Percentiles rank a stretch among this genome's conserved stretches.
phyloP scores from a whole-genome alignment of 2,888 invertebrate genomes.

The Endotricha flammealis region DNA sequence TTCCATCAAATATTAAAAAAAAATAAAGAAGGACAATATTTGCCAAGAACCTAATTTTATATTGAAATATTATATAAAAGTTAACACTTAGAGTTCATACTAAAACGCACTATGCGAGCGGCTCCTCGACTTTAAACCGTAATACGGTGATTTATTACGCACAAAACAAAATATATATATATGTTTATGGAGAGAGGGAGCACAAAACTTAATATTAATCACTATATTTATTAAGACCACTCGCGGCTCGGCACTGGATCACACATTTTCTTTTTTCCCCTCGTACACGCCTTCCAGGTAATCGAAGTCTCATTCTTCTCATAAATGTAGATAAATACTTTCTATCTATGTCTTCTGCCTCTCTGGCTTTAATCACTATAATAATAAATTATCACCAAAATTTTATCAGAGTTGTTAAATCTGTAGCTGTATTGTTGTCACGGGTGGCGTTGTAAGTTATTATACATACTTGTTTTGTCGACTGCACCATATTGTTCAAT shows the following conservation, averaged over 20 bases:
- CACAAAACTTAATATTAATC: no score
- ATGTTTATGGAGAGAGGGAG: no score
- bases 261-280: neutral
- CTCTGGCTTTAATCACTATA: neutral
- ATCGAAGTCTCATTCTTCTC: neutral
- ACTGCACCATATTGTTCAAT: neutral
- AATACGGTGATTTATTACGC: no score
- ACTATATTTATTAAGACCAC: no score
- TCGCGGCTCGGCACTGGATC: no score
- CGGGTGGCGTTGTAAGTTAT: neutral
- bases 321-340: neutral
- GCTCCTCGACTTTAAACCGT: no score
- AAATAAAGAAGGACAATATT: neutral
- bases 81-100: no score
- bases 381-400: neutral
- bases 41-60: neutral
- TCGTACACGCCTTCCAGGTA: neutral
- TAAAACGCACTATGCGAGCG: no score
- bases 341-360: neutral
- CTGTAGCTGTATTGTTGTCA: neutral
- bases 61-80: no score
- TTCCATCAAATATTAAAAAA: slow-evolving; percentile 4
- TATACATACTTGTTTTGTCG: no score
- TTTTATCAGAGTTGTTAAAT: neutral
- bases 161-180: no score